Evolutionary conservation across 2,113 vertebrate species (phyloP).

Genomic region (Microtus richardsoni): DNA sequence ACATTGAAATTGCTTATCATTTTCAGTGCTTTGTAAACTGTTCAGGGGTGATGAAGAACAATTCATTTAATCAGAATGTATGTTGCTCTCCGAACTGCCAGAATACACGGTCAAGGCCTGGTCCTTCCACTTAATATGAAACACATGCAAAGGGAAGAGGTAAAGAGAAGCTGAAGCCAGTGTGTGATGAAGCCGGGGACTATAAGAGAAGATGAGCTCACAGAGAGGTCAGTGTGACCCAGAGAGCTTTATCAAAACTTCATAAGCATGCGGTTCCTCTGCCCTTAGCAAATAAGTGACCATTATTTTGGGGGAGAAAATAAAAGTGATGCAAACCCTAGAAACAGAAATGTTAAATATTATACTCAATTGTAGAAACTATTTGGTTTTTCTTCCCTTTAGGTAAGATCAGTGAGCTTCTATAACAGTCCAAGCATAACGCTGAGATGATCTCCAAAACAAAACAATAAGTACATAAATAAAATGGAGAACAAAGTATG

Average conservation of each 20-base stretch:
- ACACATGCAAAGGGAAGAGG: neutral
- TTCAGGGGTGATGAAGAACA: neutral
- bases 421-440: neutral
- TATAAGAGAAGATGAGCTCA: rapidly evolving
- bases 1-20: neutral
- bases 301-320: neutral
- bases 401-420: neutral
- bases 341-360: neutral
- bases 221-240: neutral
- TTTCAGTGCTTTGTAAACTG: neutral
- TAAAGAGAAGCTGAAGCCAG: neutral
- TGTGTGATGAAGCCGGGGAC: neutral
- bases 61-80: neutral
- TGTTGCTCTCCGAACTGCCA: neutral
- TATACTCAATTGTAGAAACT: neutral
- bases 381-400: neutral
- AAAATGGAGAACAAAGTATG: neutral
- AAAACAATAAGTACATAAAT: neutral
- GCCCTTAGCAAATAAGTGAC: neutral
- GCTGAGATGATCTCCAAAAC: neutral
- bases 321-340: neutral
- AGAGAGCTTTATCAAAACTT: neutral
- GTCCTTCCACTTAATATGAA: neutral
- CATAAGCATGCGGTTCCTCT: neutral
- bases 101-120: neutral